phyloP scores from a whole-genome alignment of 2,888 invertebrate genomes.

The Leucophenga montana region DNA sequence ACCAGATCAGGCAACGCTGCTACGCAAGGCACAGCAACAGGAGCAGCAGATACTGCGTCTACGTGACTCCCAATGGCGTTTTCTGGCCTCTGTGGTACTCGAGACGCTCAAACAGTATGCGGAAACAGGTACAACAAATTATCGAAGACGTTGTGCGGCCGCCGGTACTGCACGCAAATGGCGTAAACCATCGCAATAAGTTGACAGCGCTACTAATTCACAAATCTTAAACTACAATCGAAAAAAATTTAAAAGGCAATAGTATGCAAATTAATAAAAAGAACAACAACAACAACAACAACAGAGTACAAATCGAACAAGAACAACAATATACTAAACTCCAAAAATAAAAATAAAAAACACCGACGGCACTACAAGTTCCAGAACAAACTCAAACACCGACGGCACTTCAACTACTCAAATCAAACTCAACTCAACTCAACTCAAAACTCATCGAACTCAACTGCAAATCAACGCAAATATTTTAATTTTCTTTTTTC shows the following conservation, averaged over 20 bases:
- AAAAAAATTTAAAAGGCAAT: neutral
- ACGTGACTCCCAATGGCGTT: constrained; percentile 62
- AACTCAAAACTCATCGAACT: neutral
- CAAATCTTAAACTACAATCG: neutral
- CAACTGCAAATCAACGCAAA: neutral
- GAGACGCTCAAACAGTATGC: constrained; percentile 59
- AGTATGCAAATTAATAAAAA: constrained; percentile 1
- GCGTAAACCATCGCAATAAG: constrained; percentile 61
- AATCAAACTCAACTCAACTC: constrained; percentile 12
- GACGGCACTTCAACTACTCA: constrained; percentile 28
- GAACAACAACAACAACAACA: constrained; percentile 18
- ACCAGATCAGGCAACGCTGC: constrained; percentile 66
- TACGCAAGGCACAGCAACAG: constrained; percentile 63
- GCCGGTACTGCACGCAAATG: constrained; percentile 49
- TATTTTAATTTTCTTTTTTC: constrained; percentile 4
- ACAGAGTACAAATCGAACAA: constrained; percentile 42
- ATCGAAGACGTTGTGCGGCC: constrained; percentile 31
- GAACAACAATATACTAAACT: constrained; percentile 28
- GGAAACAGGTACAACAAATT: constrained; percentile 34
- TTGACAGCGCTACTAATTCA: neutral
- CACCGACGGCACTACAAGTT: neutral
- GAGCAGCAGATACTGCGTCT: constrained; percentile 47
- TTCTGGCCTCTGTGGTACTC: constrained; percentile 59
- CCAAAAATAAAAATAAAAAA: neutral
- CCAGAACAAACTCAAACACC: constrained; percentile 12